Evolutionary conservation across 2,113 vertebrate genomes (phyloP).

Genomic region (Brachypodius melanocephalos): DNA sequence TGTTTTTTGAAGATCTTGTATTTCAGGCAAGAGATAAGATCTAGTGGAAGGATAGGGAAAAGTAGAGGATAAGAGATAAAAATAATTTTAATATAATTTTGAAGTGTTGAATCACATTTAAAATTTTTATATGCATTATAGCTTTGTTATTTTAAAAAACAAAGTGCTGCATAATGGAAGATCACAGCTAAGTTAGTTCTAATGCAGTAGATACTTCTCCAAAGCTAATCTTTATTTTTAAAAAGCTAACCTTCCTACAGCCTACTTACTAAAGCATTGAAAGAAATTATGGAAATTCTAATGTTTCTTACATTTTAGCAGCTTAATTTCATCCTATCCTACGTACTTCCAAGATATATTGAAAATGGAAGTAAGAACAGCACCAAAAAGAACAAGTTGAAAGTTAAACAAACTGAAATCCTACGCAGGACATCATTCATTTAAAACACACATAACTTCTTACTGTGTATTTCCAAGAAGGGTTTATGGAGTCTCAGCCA

Average conservation of each 20-base stretch:
- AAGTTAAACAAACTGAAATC: constrained; percentile 14
- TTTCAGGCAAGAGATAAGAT: constrained; percentile 58
- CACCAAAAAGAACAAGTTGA: background rate
- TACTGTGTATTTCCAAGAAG: background rate
- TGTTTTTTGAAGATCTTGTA: constrained; percentile 31
- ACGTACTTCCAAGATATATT: background rate
- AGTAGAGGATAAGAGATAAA: constrained; percentile 6
- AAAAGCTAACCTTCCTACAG: background rate
- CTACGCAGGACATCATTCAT: background rate
- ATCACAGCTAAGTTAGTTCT: background rate
- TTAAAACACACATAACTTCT: background rate
- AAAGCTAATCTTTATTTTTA: constrained; percentile 39
- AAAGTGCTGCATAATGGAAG: background rate
- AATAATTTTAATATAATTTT: constrained; percentile 34
- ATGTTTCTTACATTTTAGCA: background rate
- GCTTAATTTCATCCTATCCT: background rate
- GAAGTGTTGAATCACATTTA: constrained; percentile 37
- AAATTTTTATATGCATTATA: background rate
- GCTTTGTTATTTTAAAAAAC: constrained; percentile 42
- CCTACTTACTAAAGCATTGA: background rate
- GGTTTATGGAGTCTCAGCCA: background rate
- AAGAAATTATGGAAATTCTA: background rate
- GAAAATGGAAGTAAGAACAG: constrained; percentile 13
- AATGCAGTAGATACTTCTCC: constrained; percentile 9
- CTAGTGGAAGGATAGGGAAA: constrained; percentile 2